These are phyloP conservation scores for Alces alces DNA, from an alignment of 2,113 vertebrate genomes.

Conservation along the genomic window DNA sequence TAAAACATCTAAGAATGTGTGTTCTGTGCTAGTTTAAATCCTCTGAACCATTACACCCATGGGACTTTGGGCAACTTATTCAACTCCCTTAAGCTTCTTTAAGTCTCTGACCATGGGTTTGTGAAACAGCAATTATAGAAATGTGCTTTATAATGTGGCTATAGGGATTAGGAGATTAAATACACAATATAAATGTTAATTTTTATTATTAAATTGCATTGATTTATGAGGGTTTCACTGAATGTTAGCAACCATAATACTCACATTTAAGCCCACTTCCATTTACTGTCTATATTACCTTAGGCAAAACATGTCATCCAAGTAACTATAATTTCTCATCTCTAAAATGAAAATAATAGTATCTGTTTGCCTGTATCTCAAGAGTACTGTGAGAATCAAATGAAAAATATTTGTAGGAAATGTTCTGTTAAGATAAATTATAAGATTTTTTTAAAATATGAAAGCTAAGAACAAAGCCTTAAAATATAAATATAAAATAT, in stretches of 20 bases:
- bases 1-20: not conserved
- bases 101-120: not conserved
- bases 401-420: not conserved
- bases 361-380: not conserved
- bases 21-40: not conserved
- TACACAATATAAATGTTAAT: constrained; percentile 30
- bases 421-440: not conserved
- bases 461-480: not conserved
- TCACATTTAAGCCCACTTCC: not conserved
- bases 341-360: constrained; percentile 4
- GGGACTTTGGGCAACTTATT: not conserved
- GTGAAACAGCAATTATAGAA: constrained; percentile 8
- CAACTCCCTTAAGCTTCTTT: not conserved
- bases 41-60: not conserved
- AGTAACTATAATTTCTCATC: not conserved
- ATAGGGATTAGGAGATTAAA: not conserved
- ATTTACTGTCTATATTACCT: not conserved
- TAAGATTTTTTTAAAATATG: not conserved
- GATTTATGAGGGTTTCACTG: constrained; percentile 7
- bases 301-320: not conserved
- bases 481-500: not conserved
- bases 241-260: constrained; percentile 12
- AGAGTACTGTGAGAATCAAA: not conserved
- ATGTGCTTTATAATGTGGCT: not conserved
- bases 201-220: not conserved